phyloP scores from a whole-genome alignment of 2,888 invertebrate genomes.

The Oegoconia quadripuncta region DNA sequence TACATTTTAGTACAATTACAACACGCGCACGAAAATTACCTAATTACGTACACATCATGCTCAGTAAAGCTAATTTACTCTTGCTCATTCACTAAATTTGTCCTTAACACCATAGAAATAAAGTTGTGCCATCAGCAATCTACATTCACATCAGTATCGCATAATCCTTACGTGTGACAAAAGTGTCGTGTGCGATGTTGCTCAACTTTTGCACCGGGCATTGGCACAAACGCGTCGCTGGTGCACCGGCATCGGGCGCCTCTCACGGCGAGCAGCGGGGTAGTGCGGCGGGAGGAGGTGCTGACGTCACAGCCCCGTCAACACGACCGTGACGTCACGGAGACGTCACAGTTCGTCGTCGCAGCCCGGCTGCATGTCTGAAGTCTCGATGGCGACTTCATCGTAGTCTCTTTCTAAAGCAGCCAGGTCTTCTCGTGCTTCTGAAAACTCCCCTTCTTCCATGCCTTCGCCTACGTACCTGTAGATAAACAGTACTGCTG shows the following conservation, averaged over 20 bases:
- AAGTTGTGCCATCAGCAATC: no score
- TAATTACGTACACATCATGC: no score
- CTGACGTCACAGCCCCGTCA: conserved; percentile 11
- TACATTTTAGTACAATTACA: no score
- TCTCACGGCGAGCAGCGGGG: conserved; percentile 11
- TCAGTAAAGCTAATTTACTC: no score
- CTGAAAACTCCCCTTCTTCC: conserved; percentile 91
- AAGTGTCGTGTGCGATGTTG: background rate
- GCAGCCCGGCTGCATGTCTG: conserved; percentile 58
- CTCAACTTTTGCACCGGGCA: background rate
- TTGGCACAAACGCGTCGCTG: conserved; percentile 4
- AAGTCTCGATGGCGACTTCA: conserved; percentile 84
- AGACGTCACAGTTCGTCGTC: conserved; percentile 60
- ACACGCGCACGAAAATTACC: no score
- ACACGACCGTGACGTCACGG: conserved; percentile 7
- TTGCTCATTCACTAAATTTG: no score
- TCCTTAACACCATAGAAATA: no score
- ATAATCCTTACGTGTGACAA: no score
- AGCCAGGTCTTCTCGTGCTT: conserved; percentile 88
- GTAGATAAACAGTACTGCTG: conserved; percentile 13
- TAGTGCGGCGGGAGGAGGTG: conserved; percentile 16
- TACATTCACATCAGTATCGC: no score
- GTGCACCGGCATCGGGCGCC: conserved; percentile 4
- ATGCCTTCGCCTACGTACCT: conserved; percentile 91
- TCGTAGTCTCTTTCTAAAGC: conserved; percentile 86